Evolutionary conservation across 2,113 vertebrate genomes (phyloP).

Genomic region (Callaeas wilsoni): DNA sequence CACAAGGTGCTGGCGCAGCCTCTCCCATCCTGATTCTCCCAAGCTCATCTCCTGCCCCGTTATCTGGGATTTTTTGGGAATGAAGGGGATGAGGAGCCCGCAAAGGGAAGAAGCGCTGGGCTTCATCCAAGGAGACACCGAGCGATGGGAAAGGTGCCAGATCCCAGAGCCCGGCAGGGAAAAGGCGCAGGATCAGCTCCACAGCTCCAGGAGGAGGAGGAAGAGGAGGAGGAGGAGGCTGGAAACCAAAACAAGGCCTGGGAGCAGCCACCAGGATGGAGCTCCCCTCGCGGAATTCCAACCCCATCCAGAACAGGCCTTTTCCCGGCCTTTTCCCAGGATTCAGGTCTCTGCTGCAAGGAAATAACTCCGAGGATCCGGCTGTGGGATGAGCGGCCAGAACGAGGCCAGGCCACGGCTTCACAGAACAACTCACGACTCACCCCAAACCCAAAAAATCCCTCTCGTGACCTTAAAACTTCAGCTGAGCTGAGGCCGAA

Average conservation of each 20-base stretch:
- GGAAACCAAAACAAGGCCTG: not conserved
- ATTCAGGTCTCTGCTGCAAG: not conserved
- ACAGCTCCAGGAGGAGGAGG: not conserved
- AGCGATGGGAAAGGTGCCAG: fast-evolving
- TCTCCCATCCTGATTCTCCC: fast-evolving
- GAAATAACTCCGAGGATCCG: not conserved
- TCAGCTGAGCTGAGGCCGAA: not conserved
- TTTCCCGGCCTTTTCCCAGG: fast-evolving
- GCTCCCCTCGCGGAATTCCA: fast-evolving
- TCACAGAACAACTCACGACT: not conserved
- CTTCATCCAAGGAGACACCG: fast-evolving
- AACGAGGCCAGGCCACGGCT: not conserved
- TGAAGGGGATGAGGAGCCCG: fast-evolving
- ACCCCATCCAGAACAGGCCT: not conserved
- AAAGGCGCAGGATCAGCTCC: not conserved
- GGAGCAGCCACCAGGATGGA: not conserved
- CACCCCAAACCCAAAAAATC: not conserved
- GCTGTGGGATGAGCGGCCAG: fast-evolving
- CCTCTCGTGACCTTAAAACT: fast-evolving
- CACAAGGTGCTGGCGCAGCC: not conserved
- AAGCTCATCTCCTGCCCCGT: fast-evolving
- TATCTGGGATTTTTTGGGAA: not conserved
- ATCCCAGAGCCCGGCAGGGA: not conserved
- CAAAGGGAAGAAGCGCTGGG: not conserved
- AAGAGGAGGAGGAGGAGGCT: not conserved